Base-by-base conservation (phyloP, 2,888 invertebrate species). In the Salticus scenicus region DNA sequence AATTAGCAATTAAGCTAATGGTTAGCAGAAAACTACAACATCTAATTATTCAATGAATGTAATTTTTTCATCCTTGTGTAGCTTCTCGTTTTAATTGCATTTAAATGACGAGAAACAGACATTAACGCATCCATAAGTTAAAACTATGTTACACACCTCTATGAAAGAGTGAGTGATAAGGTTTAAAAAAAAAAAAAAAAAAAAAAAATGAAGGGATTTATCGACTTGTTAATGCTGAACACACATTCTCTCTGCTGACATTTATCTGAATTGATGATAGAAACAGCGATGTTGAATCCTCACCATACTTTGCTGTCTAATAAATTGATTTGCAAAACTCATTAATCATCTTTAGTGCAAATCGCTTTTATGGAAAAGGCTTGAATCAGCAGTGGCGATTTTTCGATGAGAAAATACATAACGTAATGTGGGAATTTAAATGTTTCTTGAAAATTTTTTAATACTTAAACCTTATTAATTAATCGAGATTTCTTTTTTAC, bases 251-350 rank as follows among this genome's bases (percentile, higher is more conserved):
- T 17, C 2, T 47, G 10, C 42, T 57, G 57, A 57, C 57, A 57
- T 57, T 57, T 57, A 57, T 57, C 20, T 57, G 57, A 24, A 57
- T 57, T 20, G 57, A 57, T 20, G 57, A 57, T 57, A 24, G 57
- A 57, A 57, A 57, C 57, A 57, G 24, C 24, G 57, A 20, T 57
- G 57, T 57, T 57, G 5, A 57, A 57, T 57, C 57, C 24, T 24
- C 20, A 24, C 57, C 57, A 5, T 57, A 24, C 57, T 12, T 47
- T 17, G 57, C 57, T 37, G 24, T 5, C 57, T 57, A 57, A 57
- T 57, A 57, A 57, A 57, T 57, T 20, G 57, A 57, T 57, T 57
- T 57, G 24, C 17, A 24, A 20, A 24, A 24, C 20, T 57, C 57
- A 57, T 57, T 57, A 57, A 57, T 57, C 57, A 57, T 57, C 57